Evolutionary conservation across 2,113 vertebrate genomes (phyloP).

Genomic region (Addax nasomaculatus): DNA sequence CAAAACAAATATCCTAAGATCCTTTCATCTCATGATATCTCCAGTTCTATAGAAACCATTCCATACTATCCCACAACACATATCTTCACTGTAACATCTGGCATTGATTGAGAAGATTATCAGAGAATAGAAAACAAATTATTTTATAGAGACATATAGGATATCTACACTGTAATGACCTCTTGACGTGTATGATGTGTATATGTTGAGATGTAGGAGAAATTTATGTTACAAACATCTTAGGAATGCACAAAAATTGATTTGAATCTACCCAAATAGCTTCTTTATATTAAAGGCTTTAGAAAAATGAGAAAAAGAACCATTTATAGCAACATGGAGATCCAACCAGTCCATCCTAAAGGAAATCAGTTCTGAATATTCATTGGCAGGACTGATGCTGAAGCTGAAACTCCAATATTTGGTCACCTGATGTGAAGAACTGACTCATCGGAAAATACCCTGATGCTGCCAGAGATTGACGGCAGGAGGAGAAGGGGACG

Average conservation of each 20-base stretch:
- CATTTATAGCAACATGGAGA: neutral
- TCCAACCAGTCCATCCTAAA: neutral
- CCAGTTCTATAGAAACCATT: neutral
- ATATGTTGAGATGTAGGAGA: neutral
- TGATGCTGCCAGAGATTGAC: neutral
- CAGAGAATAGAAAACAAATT: neutral
- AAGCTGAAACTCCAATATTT: neutral
- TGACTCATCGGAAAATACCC: neutral
- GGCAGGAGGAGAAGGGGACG: neutral
- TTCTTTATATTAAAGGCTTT: neutral
- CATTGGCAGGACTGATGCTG: neutral
- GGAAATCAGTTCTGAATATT: neutral
- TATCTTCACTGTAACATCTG: neutral
- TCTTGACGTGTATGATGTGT: neutral
- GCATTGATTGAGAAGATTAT: neutral
- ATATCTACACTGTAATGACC: neutral
- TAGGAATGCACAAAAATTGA: neutral
- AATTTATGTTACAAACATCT: neutral
- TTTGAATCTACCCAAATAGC: neutral
- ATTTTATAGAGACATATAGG: neutral
- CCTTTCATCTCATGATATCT: neutral
- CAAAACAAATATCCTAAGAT: neutral
- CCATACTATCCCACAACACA: neutral
- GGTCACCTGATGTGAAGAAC: neutral
- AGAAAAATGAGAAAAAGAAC: neutral